Percentiles rank a stretch among this genome's conserved stretches.
Conservation (phyloP, 1,140 invertebrate species). For the Dendrolimus punctatus region DNA sequence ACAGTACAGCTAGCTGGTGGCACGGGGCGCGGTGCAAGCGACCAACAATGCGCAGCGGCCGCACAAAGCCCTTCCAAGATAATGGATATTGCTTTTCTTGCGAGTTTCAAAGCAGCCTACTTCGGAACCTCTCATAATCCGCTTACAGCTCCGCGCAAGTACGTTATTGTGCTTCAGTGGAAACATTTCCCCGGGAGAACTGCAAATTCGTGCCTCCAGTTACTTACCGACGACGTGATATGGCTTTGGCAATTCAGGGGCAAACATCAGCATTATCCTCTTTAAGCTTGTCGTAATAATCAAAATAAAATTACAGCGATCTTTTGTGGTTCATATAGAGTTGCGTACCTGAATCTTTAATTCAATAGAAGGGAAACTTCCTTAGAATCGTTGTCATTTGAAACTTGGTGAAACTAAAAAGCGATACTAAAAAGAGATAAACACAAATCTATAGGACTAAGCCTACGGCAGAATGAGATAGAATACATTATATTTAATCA, state of each 20-base stretch:
- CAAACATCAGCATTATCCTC: conserved; percentile 8
- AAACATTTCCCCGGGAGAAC: conserved; percentile 44
- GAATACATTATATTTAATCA: too few relatives aligned
- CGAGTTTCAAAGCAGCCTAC: conserved; percentile 64
- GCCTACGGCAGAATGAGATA: too few relatives aligned
- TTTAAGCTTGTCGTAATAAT: conserved; percentile 4
- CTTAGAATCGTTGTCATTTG: too few relatives aligned
- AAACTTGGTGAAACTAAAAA: too few relatives aligned
- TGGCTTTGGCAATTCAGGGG: conserved; percentile 16
- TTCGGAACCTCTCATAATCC: conserved; percentile 62
- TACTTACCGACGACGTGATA: conserved; percentile 24
- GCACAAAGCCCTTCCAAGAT: conserved; percentile 57
- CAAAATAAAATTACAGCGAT: conserved; percentile 1
- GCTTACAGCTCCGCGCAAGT: conserved; percentile 53
- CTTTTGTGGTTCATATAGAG: too few relatives aligned
- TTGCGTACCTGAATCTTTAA: too few relatives aligned
- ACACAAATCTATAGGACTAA: too few relatives aligned
- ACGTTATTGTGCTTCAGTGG: conserved; percentile 54
- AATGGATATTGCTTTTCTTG: conserved; percentile 68
- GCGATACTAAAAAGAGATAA: too few relatives aligned
- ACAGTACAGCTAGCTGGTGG: conserved; percentile 20
- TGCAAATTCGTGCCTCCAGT: conserved; percentile 33
- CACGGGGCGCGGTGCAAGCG: conserved; percentile 18
- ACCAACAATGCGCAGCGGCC: conserved; percentile 41
- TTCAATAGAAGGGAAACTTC: too few relatives aligned